A percentile compares a stretch with the other conserved stretches of the same genome.
These are phyloP conservation scores for Mormyrus hasselquistii DNA, from an alignment of 2,797 vertebrate genomes.

Conservation along the genomic window DNA sequence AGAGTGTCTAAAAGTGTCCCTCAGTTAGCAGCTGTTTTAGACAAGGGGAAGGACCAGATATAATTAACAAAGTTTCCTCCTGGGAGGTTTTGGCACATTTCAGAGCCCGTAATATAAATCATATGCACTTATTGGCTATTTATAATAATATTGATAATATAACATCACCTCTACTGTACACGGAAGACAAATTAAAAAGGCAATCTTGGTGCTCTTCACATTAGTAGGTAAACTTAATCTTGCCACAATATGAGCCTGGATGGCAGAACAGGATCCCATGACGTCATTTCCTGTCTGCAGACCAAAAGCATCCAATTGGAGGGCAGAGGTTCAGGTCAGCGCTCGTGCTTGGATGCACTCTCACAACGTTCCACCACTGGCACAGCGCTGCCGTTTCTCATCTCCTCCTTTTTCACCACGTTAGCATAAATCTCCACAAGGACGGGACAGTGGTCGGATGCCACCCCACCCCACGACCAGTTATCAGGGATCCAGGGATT, in stretches of 20 bases:
- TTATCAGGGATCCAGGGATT: constrained; percentile 95
- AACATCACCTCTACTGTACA: constrained; percentile 12
- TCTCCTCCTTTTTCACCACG: constrained; percentile 62
- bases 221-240: constrained; percentile 12
- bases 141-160: constrained; percentile 9
- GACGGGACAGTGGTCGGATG: constrained; percentile 84
- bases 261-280: neutral
- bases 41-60: constrained; percentile 10
- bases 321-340: constrained; percentile 57
- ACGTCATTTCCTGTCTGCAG: neutral
- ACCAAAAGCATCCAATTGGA: neutral
- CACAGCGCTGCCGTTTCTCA: constrained; percentile 60
- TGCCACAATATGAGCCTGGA: constrained; percentile 20
- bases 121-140: constrained; percentile 1
- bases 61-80: neutral
- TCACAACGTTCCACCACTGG: constrained; percentile 67
- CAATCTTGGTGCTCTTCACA: constrained; percentile 24
- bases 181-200: constrained; percentile 25
- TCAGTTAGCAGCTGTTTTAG: neutral
- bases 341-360: constrained; percentile 73
- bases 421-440: constrained; percentile 77
- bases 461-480: constrained; percentile 95
- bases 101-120: constrained; percentile 5
- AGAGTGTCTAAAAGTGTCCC: neutral
- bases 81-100: constrained; percentile 1